Conservation (phyloP, 2,113 vertebrate genomes). For the Antechinus flavipes region DNA sequence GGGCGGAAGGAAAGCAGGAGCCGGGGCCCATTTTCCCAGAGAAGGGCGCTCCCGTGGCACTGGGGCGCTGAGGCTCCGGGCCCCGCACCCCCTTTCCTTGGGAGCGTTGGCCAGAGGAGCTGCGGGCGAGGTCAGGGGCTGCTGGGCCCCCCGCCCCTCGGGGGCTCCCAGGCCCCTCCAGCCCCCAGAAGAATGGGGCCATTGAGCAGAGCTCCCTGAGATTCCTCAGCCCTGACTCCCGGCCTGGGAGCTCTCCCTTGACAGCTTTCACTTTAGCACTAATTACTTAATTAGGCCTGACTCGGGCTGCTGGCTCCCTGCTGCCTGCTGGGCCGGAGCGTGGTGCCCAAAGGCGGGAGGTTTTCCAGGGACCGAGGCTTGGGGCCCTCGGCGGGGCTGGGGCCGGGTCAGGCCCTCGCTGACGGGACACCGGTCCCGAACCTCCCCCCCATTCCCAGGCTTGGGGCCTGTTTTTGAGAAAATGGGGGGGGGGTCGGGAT, state of each 20-base stretch:
- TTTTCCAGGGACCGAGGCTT: neutral
- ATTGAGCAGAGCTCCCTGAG: neutral
- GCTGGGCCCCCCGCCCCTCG: too few relatives aligned
- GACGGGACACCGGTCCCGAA: neutral
- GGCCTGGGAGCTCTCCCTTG: neutral
- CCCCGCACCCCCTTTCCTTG: neutral
- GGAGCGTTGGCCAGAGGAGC: neutral
- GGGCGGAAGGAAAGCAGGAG: neutral
- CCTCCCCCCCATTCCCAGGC: neutral
- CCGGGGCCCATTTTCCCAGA: too few relatives aligned
- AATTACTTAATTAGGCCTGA: constrained; percentile 82
- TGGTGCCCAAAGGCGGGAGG: neutral
- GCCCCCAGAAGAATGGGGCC: neutral
- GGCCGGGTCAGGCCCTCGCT: neutral
- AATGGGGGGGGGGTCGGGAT: neutral
- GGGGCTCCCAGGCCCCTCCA: neutral
- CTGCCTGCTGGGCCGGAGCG: neutral
- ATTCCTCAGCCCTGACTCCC: neutral
- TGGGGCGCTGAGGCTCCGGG: too few relatives aligned
- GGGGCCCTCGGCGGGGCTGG: neutral
- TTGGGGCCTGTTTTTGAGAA: neutral
- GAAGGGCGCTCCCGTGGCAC: neutral
- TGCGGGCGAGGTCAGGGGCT: neutral
- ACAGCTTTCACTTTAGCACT: constrained; percentile 55
- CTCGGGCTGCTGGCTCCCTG: constrained; percentile 68